Evolutionary conservation across 2,113 vertebrate genomes (phyloP), one percentile per base, ranked within the genome.

Genomic region (Regulus satrapa): DNA sequence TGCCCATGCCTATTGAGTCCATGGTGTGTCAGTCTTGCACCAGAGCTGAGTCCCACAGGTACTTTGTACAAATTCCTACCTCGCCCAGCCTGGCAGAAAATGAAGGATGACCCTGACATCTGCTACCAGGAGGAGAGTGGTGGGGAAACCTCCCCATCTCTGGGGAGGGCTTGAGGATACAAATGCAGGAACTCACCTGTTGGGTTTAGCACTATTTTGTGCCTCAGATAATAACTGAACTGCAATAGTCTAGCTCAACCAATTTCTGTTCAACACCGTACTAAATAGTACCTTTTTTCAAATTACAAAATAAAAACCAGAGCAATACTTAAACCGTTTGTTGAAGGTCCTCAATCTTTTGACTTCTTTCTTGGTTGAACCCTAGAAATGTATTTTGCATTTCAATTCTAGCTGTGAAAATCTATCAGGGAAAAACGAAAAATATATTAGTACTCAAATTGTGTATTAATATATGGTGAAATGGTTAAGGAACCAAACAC

Each of bases 91-190:
- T 13, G 16, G 13, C 41, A 34, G 43, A 66, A 74, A 43, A 16
- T 4, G 29, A 71, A 56, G 41, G 46, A 34, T 0, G 2, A 9
- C 10, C 14, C 14, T 0, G 12, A 29, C 0, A 2, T 12, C 23
- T 20, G 52, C 45, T 32, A 58, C 13, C 36, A 28, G 59, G 12
- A 69, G 21, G 18, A 14, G 64, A 7, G 6, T 3, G 4, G 1
- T 0, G 1, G 10, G 36, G 54, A 73, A 80, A 58, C 29, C 20
- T 25, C 3, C 10, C 3, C 36, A 18, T 41, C 14, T 12, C 25
- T 10, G 14, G 36, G 40, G 17, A 2, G 6, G 9, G 38, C 12
- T 3, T 56, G 18, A 56, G 29, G 12, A 4, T 29, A 18, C 16
- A 59, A 12, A 32, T 12, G 0, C 5, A 10, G 26, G 23, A 43